Percentiles rank a stretch among this genome's conserved stretches.
Evolutionary conservation across 2,888 invertebrate genomes (phyloP).

Genomic region (Napeogenes sylphis): DNA sequence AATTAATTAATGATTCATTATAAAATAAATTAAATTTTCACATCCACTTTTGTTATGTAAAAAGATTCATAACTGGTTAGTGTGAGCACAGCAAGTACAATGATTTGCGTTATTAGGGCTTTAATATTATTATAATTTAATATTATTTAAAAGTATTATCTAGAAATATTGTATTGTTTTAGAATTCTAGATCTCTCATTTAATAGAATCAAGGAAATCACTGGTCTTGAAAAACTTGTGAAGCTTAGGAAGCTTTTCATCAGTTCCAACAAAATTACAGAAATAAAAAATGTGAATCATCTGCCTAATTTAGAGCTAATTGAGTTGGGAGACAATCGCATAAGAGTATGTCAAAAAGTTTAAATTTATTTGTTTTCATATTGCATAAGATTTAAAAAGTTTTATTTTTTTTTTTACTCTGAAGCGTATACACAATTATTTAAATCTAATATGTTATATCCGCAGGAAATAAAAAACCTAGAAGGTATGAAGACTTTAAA

Average conservation of each 20-base stretch:
- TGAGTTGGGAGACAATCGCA: conserved; percentile 96
- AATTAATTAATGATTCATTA: too few species aligned
- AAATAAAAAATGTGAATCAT: conserved; percentile 92
- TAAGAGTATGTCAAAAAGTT: conserved; percentile 79
- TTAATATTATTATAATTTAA: too few species aligned
- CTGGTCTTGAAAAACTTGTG: conserved; percentile 85
- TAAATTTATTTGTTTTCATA: too few species aligned
- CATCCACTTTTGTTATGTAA: too few species aligned
- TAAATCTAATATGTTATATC: conserved; percentile 20
- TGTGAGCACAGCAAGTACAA: too few species aligned
- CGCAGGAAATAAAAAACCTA: conserved; percentile 91
- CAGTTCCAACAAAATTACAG: conserved; percentile 91
- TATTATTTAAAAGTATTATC: too few species aligned
- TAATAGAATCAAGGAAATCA: conserved; percentile 92
- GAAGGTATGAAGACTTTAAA: conserved; percentile 85
- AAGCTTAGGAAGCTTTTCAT: conserved; percentile 91
- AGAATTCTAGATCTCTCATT: conserved; percentile 96
- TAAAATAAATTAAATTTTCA: too few species aligned
- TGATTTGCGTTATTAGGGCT: too few species aligned
- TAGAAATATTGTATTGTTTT: conserved; percentile 41
- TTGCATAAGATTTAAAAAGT: too few species aligned
- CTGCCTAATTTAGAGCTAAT: conserved; percentile 87
- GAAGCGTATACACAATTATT: too few species aligned
- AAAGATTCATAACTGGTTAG: too few species aligned
- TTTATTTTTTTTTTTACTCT: too few species aligned